Evolutionary conservation across 2,113 vertebrate genomes (phyloP).

Genomic region (Corythoichthys haematopterus): DNA sequence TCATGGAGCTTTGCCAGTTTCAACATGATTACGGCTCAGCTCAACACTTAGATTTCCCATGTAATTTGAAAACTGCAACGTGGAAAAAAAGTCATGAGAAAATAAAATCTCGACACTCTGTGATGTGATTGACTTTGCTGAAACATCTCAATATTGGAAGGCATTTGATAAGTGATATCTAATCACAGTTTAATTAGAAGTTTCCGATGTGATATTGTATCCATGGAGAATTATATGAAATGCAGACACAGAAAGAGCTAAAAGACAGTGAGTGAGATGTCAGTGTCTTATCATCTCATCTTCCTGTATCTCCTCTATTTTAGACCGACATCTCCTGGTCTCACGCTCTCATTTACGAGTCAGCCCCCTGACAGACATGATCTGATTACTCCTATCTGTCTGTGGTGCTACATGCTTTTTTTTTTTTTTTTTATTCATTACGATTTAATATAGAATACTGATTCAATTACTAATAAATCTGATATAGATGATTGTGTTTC

Average conservation of each 20-base stretch:
- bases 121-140: slow-evolving; percentile 72
- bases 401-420: neutral
- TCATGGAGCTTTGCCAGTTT: slow-evolving; percentile 71
- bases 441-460: neutral
- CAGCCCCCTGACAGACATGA: neutral
- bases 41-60: slow-evolving; percentile 57
- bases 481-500: neutral
- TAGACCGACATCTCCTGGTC: slow-evolving; percentile 34
- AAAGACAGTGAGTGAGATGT: slow-evolving; percentile 48
- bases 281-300: slow-evolving; percentile 41
- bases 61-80: slow-evolving; percentile 69
- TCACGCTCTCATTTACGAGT: slow-evolving; percentile 2
- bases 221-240: slow-evolving; percentile 22
- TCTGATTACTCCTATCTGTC: neutral
- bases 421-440: neutral
- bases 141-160: slow-evolving; percentile 67
- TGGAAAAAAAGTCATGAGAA: slow-evolving; percentile 68
- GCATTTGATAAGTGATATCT: slow-evolving; percentile 69
- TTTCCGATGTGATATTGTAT: slow-evolving; percentile 53
- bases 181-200: slow-evolving; percentile 72
- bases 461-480: neutral
- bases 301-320: slow-evolving; percentile 26
- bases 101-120: slow-evolving; percentile 69
- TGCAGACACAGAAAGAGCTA: slow-evolving; percentile 33
- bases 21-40: slow-evolving; percentile 72